Percentiles rank a stretch among this genome's conserved stretches.
These are phyloP conservation scores for Microplitis deprimator DNA, from an alignment of 2,888 invertebrate species.

Conservation along the genomic window DNA sequence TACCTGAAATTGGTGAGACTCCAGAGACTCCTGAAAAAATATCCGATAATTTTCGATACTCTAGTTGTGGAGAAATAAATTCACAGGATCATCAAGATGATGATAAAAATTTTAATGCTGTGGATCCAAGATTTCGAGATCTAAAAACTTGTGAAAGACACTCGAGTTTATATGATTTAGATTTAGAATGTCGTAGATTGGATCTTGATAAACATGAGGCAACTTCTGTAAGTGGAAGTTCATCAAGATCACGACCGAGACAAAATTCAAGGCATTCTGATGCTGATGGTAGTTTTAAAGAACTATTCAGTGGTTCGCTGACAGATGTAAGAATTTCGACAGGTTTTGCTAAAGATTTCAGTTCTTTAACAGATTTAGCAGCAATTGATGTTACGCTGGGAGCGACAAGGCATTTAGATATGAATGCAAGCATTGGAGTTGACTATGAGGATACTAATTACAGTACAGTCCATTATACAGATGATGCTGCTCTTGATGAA, in stretches of 20 bases:
- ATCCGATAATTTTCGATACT: conserved; percentile 42
- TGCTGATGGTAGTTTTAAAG: conserved; percentile 49
- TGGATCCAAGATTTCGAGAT: background rate
- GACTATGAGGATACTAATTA: conserved; percentile 51
- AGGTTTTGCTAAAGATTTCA: conserved; percentile 53
- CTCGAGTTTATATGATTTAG: conserved; percentile 59
- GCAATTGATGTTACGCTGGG: conserved; percentile 53
- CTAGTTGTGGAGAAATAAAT: conserved; percentile 45
- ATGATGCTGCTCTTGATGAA: conserved; percentile 47
- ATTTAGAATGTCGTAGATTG: background rate
- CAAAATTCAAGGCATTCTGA: conserved; percentile 52
- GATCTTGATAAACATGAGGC: background rate
- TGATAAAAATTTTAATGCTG: background rate
- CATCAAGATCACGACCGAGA: conserved; percentile 8
- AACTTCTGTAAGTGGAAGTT: conserved; percentile 51
- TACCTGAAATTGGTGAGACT: conserved; percentile 64
- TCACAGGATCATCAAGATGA: conserved; percentile 15
- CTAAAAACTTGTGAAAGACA: conserved; percentile 49
- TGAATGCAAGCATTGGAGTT: conserved; percentile 48
- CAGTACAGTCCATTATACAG: conserved; percentile 45
- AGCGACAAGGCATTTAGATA: conserved; percentile 49
- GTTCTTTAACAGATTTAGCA: conserved; percentile 56
- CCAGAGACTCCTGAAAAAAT: conserved; percentile 50
- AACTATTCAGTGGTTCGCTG: conserved; percentile 35
- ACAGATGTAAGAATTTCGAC: conserved; percentile 24